Base-by-base conservation (phyloP, 2,888 invertebrate genomes). In the Chouioia cunea region DNA sequence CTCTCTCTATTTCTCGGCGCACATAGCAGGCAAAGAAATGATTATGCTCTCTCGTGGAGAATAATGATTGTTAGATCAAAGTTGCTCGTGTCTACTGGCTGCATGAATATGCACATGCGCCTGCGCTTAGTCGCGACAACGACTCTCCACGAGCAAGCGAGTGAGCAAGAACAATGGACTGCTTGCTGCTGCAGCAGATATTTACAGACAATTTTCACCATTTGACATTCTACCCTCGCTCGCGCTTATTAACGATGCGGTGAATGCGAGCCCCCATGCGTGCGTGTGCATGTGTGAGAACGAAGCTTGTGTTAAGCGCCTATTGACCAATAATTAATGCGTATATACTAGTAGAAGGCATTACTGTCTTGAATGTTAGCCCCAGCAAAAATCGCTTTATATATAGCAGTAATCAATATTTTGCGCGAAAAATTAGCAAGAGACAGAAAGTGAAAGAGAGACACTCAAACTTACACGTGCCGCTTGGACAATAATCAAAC, bases 61-160 rank as follows among this genome's bases (percentile, higher is more conserved):
- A 60, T 65, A 70, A 65, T 60, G 70, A 70, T 60, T 56, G 60
- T 54, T 60, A 44, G 70, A 70, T 70, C 70, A 65, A 65, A 70
- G 65, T 60, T 65, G 14, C 65, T 46, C 65, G 60, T 44, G 57
- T 60, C 48, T 50, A 22, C 46, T 36, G 23, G 16, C 16, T 23
- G 48, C 65, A 70, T 70, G 65, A 70, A 65, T 65, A 65, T 70
- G 65, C 70, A 64, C 53, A n/a, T 4, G 44, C 43, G 47, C 20
- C n/a, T 6, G 48, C 50, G 50, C 16, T 50, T 50, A 16, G 50
- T 10, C 36, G n/a, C 43, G 46, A 56, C 53, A 22, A 50, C 23
- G 57, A 53, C 65, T 36, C 36, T 50, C 44, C 56, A 20, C 22
- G 20, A n/a, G n/a, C n/a, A n/a, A n/a, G n/a, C n/a, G n/a, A n/a